Conservation (phyloP, 2,888 invertebrate genomes). For the Parasteatoda lunata region DNA sequence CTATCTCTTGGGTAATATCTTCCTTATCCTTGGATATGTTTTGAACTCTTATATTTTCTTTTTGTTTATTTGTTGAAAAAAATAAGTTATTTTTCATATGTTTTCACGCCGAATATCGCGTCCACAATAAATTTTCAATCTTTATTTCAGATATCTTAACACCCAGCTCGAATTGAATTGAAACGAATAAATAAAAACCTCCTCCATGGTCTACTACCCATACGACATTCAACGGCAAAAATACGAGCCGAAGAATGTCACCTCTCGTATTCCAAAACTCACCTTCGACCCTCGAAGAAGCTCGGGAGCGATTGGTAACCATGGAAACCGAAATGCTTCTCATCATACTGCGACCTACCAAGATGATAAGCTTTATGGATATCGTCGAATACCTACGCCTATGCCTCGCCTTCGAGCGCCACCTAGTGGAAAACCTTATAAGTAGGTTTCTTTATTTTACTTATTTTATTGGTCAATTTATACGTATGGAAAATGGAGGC, state of each 20-base stretch:
- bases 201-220: background rate
- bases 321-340: slow-evolving; percentile 33
- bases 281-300: slow-evolving; percentile 49
- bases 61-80: no score
- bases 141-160: no score
- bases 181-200: background rate
- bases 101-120: no score
- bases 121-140: no score
- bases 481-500: no score
- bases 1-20: no score
- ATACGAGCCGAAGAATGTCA: slow-evolving; percentile 12
- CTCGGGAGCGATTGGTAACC: slow-evolving; percentile 29
- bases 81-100: no score
- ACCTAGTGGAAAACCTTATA: slow-evolving; percentile 11
- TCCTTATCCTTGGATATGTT: no score
- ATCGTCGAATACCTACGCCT: slow-evolving; percentile 39
- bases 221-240: slow-evolving; percentile 6
- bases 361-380: slow-evolving; percentile 33
- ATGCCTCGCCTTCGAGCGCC: slow-evolving; percentile 37
- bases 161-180: background rate
- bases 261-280: slow-evolving; percentile 48
- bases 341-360: slow-evolving; percentile 3
- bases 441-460: slow-evolving; percentile 7
- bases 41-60: no score
- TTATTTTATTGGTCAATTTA: no score